Conservation (phyloP, 2,888 invertebrate species). For the Neoascia interrupta region DNA sequence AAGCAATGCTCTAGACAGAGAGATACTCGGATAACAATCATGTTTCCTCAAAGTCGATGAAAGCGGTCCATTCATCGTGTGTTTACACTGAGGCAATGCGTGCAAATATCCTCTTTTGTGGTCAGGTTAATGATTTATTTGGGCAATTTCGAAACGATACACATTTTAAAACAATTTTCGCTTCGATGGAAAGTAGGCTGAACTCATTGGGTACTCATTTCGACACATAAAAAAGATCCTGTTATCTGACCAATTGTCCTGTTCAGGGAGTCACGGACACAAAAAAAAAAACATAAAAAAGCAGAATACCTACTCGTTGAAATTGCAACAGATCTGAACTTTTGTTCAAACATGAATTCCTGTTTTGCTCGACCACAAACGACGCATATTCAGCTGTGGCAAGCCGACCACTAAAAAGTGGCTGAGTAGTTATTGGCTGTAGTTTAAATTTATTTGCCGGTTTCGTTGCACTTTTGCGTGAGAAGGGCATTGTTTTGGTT, state of each 20-base stretch:
- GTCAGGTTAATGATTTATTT: conserved; percentile 59
- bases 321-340: conserved; percentile 43
- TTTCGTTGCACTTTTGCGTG: no score
- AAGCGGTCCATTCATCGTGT: conserved; percentile 39
- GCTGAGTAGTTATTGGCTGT: conserved; percentile 42
- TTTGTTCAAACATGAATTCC: conserved; percentile 51
- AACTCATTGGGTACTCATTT: conserved; percentile 14
- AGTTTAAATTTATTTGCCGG: conserved; percentile 43
- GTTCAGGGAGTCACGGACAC: conserved; percentile 36
- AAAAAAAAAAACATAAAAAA: conserved; percentile 25
- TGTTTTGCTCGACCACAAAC: conserved; percentile 51
- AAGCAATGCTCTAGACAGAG: conserved; percentile 44
- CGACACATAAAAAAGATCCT: neutral
- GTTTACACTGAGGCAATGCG: conserved; percentile 21
- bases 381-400: conserved; percentile 50
- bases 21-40: conserved; percentile 58
- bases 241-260: conserved; percentile 47
- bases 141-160: conserved; percentile 36
- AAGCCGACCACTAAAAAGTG: conserved; percentile 56
- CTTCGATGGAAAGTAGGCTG: conserved; percentile 35
- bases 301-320: no score
- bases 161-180: conserved; percentile 21
- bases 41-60: conserved; percentile 54
- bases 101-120: conserved; percentile 22
- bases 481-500: no score